Base-by-base conservation (phyloP, 1,140 invertebrate genomes). In the Macrobrachium nipponense region DNA sequence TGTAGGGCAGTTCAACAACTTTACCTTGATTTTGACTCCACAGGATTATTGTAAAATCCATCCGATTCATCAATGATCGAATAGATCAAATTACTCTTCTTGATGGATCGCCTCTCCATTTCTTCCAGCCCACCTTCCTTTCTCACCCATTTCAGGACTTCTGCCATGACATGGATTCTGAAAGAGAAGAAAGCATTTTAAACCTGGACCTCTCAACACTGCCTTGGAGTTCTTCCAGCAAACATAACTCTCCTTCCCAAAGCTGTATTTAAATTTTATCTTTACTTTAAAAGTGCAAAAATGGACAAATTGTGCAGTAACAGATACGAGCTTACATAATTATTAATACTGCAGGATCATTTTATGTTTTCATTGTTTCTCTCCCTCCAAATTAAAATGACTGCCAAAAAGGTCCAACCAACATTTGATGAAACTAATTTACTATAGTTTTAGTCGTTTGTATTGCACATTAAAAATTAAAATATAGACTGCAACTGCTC, bases 91-190 rank as follows among this genome's bases (percentile, higher is more conserved):
- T 93, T 91, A 10, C 97, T 95, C 91, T 99, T 99, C 82, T 92
- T 91, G 2, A 92, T 91, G 0, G 96, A 93, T 15, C 93, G 90
- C 82, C 93, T 91, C 86, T 95, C 93, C 97, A 99, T 99, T 73
- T 92, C 94, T 70, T 94, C 92, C 0, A 98, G 91, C n/a, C 98
- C 97, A 14, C 97, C 97, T 87, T 96, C 93, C 59, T 92, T 92
- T 90, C 96, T 94, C 20, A 99, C 95, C 98, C 98, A 99, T 90
- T 98, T 93, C 78, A 99, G 95, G 7, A 98, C 97, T 89, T 95
- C 91, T 12, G 95, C 95, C 92, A 98, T 95, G 14, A 98, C 94
- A 91, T 99, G 99, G 88, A 99, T 96, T 87, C 98, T 99, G 92
- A 17, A 61, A 70, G 70, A 61, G 66, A 58, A 18, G 72, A 18